phyloP scores from a whole-genome alignment of 2,113 vertebrate genomes.

The Calidris pygmaea region DNA sequence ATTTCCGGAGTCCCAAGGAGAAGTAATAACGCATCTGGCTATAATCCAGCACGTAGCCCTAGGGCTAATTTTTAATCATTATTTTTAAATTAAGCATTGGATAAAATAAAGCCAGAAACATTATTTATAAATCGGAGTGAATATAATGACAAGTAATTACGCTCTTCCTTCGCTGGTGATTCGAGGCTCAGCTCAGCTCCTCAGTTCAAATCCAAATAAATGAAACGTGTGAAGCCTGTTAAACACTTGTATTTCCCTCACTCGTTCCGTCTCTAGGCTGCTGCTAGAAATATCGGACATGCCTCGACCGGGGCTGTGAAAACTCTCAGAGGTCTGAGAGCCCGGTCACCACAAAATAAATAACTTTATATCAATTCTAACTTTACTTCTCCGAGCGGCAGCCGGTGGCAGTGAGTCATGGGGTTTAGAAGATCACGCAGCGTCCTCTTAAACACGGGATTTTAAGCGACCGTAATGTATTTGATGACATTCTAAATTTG shows the following conservation, averaged over 20 bases:
- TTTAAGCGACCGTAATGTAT: not conserved
- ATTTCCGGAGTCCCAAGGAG: constrained; percentile 25
- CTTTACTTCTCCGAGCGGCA: not conserved
- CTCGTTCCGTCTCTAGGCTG: not conserved
- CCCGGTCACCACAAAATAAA: not conserved
- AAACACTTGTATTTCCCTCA: constrained; percentile 5
- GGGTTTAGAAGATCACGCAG: not conserved
- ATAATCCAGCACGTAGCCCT: constrained; percentile 1
- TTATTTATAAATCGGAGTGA: constrained; percentile 44
- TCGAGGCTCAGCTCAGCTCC: constrained; percentile 22
- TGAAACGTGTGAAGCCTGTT: constrained; percentile 33
- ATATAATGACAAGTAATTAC: constrained; percentile 42
- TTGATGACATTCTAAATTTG: not conserved
- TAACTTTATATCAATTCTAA: not conserved
- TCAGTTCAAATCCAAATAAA: constrained; percentile 13
- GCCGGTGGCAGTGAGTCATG: not conserved
- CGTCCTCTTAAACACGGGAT: not conserved
- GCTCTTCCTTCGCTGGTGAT: constrained; percentile 29
- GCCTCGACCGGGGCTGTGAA: not conserved
- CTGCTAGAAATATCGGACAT: not conserved
- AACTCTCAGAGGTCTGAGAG: not conserved
- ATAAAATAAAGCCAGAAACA: constrained; percentile 52
- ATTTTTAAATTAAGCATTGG: constrained; percentile 47
- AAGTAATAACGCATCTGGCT: constrained; percentile 12
- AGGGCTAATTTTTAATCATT: constrained; percentile 59